These are phyloP conservation scores for Chrosomus eos DNA, from an alignment of 2,797 vertebrate genomes.

Conservation along the genomic window DNA sequence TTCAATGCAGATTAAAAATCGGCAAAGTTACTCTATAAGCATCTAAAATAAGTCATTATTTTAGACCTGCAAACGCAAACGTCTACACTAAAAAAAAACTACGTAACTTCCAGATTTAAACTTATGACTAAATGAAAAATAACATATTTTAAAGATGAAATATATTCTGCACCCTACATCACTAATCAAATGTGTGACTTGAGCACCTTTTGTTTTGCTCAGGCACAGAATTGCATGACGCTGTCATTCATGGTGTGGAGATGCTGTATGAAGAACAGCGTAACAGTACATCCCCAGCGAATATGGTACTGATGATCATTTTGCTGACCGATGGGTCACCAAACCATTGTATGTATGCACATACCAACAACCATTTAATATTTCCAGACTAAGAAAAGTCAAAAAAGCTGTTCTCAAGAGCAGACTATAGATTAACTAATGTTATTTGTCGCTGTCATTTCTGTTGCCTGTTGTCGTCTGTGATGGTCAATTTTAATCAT, in stretches of 20 bases:
- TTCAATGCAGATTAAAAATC: too few relatives aligned
- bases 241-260: slow-evolving; percentile 74
- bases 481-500: background rate
- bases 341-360: slow-evolving; percentile 71
- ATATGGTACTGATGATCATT: slow-evolving; percentile 83
- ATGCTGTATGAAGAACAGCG: slow-evolving; percentile 68
- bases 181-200: background rate
- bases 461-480: background rate
- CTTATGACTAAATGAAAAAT: background rate
- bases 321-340: slow-evolving; percentile 90
- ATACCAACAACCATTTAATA: background rate
- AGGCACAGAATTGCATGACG: slow-evolving; percentile 85
- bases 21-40: too few relatives aligned
- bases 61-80: background rate
- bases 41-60: background rate
- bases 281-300: slow-evolving; percentile 63
- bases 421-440: too few relatives aligned
- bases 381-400: background rate
- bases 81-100: background rate
- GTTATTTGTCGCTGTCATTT: background rate
- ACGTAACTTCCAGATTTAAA: background rate
- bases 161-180: background rate
- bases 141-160: background rate
- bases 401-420: background rate
- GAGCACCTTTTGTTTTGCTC: slow-evolving; percentile 24